A percentile compares a stretch with the other conserved stretches of the same genome.
Conservation (phyloP, 2,113 vertebrate species). For the Tachuris rubrigastra region DNA sequence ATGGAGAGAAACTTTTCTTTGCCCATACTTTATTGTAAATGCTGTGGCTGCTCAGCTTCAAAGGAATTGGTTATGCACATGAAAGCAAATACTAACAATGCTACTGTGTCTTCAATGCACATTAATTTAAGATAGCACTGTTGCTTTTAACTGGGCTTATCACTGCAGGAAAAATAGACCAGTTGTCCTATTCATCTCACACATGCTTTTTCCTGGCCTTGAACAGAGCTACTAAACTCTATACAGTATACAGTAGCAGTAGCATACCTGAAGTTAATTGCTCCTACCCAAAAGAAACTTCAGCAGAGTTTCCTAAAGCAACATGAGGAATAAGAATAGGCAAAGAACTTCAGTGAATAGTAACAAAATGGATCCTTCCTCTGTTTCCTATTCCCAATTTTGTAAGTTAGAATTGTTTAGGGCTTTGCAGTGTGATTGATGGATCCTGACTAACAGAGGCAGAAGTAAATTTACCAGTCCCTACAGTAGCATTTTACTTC, state of each 20-base stretch:
- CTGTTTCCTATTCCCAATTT: not conserved
- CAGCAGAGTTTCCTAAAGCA: not conserved
- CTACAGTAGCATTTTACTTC: not conserved
- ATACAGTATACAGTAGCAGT: not conserved
- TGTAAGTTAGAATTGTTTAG: not conserved
- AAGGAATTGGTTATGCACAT: not conserved
- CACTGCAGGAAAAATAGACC: not conserved
- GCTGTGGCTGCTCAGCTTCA: not conserved
- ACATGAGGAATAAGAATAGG: not conserved
- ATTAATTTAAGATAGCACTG: not conserved
- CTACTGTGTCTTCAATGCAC: not conserved
- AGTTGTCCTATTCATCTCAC: not conserved
- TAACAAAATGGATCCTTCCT: not conserved
- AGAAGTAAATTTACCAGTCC: not conserved
- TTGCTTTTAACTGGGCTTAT: not conserved
- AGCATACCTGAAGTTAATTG: not conserved
- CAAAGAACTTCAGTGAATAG: not conserved
- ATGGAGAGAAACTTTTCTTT: not conserved
- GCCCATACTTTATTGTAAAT: not conserved
- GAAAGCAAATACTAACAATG: not conserved
- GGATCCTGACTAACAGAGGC: not conserved
- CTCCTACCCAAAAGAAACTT: not conserved
- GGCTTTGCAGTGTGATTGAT: slow-evolving; percentile 8
- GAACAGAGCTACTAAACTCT: not conserved
- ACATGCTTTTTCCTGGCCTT: not conserved